These are phyloP conservation scores for Drosophila punjabiensis DNA, from an alignment of 1,140 invertebrate species.

Conservation along the genomic window DNA sequence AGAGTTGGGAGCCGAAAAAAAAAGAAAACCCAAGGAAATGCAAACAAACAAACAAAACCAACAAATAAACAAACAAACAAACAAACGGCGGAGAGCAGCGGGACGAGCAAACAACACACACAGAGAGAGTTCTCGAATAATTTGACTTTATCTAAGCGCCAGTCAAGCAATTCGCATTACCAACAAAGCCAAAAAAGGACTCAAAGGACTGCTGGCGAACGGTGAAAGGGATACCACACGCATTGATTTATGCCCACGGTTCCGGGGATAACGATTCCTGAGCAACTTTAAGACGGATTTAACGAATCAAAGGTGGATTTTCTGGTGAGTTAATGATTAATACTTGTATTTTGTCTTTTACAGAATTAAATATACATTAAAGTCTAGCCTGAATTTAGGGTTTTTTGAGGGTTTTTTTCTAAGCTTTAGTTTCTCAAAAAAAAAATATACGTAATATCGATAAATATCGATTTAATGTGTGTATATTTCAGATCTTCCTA, in stretches of 20 bases:
- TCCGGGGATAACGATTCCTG: background rate
- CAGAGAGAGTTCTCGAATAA: slow-evolving; percentile 53
- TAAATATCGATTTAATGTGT: background rate
- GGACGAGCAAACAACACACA: slow-evolving; percentile 31
- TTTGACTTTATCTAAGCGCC: slow-evolving; percentile 74
- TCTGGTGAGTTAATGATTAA: background rate
- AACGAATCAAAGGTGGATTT: background rate
- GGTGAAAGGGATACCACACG: slow-evolving; percentile 8
- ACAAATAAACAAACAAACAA: slow-evolving; percentile 34
- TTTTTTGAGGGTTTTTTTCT: no score
- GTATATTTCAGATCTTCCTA: no score
- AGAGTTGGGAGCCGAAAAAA: slow-evolving; percentile 22
- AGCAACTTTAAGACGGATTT: slow-evolving; percentile 2
- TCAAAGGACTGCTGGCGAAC: slow-evolving; percentile 6
- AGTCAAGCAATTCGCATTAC: slow-evolving; percentile 66
- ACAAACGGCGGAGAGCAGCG: slow-evolving; percentile 1
- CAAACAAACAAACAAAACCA: slow-evolving; percentile 39
- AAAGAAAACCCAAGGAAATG: slow-evolving; percentile 4
- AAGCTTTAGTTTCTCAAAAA: no score
- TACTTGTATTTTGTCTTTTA: background rate
- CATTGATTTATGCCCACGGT: slow-evolving; percentile 19
- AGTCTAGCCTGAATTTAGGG: no score
- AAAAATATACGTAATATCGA: no score
- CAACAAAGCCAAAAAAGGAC: slow-evolving; percentile 12
- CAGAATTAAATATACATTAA: no score